Evolutionary conservation across 2,888 invertebrate genomes (phyloP).

Genomic region (Drosophila meridionalis): DNA sequence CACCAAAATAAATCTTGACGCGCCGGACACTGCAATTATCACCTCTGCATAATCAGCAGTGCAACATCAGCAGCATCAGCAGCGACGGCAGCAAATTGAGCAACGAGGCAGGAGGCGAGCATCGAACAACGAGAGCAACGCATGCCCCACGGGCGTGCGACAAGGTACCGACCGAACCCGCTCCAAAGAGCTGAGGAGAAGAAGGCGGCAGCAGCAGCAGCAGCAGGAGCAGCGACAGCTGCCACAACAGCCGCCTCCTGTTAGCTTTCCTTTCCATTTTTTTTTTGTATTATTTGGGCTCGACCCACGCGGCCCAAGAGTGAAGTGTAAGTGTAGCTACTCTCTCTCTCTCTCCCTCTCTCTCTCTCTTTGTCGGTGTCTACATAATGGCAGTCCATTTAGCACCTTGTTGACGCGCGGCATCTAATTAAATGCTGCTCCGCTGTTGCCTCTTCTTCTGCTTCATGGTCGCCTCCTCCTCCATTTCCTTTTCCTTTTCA

Average conservation of each 20-base stretch:
- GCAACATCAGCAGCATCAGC: slow-evolving; percentile 32
- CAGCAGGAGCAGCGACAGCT: slow-evolving; percentile 56
- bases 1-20: slow-evolving; percentile 82
- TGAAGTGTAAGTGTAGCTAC: neutral
- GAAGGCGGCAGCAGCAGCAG: slow-evolving; percentile 57
- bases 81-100: slow-evolving; percentile 45
- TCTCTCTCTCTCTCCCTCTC: no score
- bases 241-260: slow-evolving; percentile 41
- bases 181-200: neutral
- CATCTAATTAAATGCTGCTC: slow-evolving; percentile 82
- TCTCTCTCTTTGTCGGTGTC: no score
- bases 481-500: slow-evolving; percentile 27
- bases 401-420: slow-evolving; percentile 84
- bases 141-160: slow-evolving; percentile 64
- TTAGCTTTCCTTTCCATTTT: slow-evolving; percentile 67
- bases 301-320: slow-evolving; percentile 72
- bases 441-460: neutral
- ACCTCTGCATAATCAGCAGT: slow-evolving; percentile 81
- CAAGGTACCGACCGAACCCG: slow-evolving; percentile 17
- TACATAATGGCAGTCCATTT: slow-evolving; percentile 81
- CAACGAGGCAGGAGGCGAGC: slow-evolving; percentile 32
- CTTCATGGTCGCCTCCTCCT: neutral
- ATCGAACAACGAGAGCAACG: slow-evolving; percentile 76
- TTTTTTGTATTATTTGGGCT: slow-evolving; percentile 31
- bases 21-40: slow-evolving; percentile 83